A percentile compares a stretch with the other conserved stretches of the same genome.
Evolutionary conservation across 2,888 invertebrate genomes (phyloP).

Genomic region (Drosophila vallismaia): DNA sequence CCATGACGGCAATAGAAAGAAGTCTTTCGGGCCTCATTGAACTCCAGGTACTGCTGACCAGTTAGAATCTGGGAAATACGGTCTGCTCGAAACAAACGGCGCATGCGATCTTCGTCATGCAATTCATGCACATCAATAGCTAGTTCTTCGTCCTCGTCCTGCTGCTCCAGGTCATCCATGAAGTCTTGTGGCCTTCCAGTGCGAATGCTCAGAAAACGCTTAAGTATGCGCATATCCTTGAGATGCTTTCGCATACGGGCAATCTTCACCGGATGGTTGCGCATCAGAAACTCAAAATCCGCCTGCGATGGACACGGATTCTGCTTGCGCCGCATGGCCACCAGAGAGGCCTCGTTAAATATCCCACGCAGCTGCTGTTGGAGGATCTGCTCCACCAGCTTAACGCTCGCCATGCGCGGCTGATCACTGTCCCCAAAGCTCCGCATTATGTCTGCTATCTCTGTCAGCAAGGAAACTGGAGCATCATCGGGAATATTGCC

Average conservation of each 20-base stretch:
- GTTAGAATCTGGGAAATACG: slow-evolving; percentile 86
- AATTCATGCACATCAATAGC: slow-evolving; percentile 85
- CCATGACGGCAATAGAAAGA: slow-evolving; percentile 87
- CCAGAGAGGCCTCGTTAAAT: slow-evolving; percentile 89
- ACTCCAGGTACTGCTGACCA: slow-evolving; percentile 89
- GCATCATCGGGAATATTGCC: slow-evolving; percentile 65
- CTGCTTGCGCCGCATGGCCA: slow-evolving; percentile 87
- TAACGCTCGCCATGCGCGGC: slow-evolving; percentile 92
- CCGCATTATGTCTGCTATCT: slow-evolving; percentile 95
- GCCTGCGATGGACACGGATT: slow-evolving; percentile 85
- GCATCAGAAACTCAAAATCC: slow-evolving; percentile 93
- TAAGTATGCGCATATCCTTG: slow-evolving; percentile 85
- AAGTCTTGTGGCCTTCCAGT: slow-evolving; percentile 81
- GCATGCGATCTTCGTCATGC: slow-evolving; percentile 83
- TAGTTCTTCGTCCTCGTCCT: slow-evolving; percentile 85
- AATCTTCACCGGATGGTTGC: slow-evolving; percentile 91
- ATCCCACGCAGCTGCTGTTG: slow-evolving; percentile 91
- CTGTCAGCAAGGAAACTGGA: slow-evolving; percentile 83
- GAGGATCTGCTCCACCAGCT: slow-evolving; percentile 92
- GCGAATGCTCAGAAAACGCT: slow-evolving; percentile 80
- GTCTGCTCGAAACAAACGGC: slow-evolving; percentile 86
- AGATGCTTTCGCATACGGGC: slow-evolving; percentile 91
- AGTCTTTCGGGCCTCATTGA: slow-evolving; percentile 90
- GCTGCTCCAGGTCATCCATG: slow-evolving; percentile 83
- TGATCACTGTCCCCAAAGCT: slow-evolving; percentile 96